These are phyloP conservation scores for Chaenogobius annularis DNA, from an alignment of 2,113 vertebrate species.

Conservation along the genomic window DNA sequence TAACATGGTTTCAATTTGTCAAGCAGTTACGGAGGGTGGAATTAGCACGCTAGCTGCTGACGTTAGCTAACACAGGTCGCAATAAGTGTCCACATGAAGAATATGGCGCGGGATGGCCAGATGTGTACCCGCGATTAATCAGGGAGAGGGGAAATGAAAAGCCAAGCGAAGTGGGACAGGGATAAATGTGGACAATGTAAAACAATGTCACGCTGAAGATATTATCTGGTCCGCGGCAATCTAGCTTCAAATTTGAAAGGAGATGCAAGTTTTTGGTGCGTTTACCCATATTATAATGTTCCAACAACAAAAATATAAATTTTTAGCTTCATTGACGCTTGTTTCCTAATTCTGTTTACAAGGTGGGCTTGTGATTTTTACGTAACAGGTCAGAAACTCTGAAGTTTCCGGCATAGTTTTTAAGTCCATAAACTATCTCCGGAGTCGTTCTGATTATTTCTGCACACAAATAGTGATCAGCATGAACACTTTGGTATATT, in stretches of 20 bases:
- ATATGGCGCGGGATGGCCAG: slow-evolving; percentile 52
- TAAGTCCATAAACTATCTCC: too few species aligned
- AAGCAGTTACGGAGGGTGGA: slow-evolving; percentile 41
- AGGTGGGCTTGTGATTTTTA: too few species aligned
- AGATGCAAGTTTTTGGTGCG: too few species aligned
- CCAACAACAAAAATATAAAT: too few species aligned
- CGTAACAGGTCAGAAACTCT: too few species aligned
- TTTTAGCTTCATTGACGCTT: too few species aligned
- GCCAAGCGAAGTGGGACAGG: not conserved
- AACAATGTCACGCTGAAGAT: not conserved
- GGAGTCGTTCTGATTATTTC: too few species aligned
- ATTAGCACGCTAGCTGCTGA: slow-evolving; percentile 58
- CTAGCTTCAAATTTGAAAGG: not conserved
- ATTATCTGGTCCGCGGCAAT: not conserved
- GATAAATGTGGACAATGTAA: not conserved
- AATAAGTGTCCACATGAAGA: slow-evolving; percentile 68
- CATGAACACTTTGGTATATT: too few species aligned
- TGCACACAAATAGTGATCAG: too few species aligned
- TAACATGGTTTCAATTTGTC: slow-evolving; percentile 71
- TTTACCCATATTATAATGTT: too few species aligned
- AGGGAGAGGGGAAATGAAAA: slow-evolving; percentile 13
- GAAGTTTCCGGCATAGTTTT: too few species aligned
- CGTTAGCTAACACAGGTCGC: slow-evolving; percentile 32
- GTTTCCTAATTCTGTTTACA: too few species aligned
- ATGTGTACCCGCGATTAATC: slow-evolving; percentile 41